Percentiles rank a stretch among this genome's conserved stretches.
These are phyloP conservation scores for Brachyopa scutellaris DNA, from an alignment of 2,888 invertebrate species.

Conservation along the genomic window DNA sequence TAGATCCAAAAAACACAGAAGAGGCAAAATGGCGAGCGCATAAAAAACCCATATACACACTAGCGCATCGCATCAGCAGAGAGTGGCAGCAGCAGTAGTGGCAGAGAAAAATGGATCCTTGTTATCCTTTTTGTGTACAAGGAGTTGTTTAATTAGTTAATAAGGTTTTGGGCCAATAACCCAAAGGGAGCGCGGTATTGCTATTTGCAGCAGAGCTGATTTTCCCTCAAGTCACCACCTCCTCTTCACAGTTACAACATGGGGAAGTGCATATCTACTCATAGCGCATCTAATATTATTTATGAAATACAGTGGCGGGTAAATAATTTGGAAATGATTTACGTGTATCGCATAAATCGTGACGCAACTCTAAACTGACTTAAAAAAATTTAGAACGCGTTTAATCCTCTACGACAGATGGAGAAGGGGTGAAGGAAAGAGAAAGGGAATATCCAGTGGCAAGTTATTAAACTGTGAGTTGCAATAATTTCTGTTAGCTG, in stretches of 20 bases:
- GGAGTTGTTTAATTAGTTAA: conserved; percentile 72
- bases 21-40: conserved; percentile 63
- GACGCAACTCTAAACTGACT: not conserved
- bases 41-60: conserved; percentile 47
- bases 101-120: conserved; percentile 63
- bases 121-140: conserved; percentile 54
- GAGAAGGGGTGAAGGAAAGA: not conserved
- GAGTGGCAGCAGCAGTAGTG: conserved; percentile 28
- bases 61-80: too few relatives aligned
- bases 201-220: too few relatives aligned
- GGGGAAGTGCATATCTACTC: too few relatives aligned
- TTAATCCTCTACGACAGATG: conserved; percentile 18
- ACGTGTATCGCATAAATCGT: conserved; percentile 47
- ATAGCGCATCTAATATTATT: conserved; percentile 53
- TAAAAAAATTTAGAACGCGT: conserved; percentile 50
- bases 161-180: conserved; percentile 72
- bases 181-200: conserved; percentile 44
- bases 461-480: conserved; percentile 37
- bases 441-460: not conserved
- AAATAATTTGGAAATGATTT: conserved; percentile 55
- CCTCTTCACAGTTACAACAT: too few relatives aligned
- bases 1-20: conserved; percentile 66
- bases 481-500: conserved; percentile 36
- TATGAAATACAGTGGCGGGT: conserved; percentile 46
- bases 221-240: too few relatives aligned